A percentile compares a stretch with the other conserved stretches of the same genome.
phyloP scores from a whole-genome alignment of 2,797 vertebrate genomes.

The Pterois miles region DNA sequence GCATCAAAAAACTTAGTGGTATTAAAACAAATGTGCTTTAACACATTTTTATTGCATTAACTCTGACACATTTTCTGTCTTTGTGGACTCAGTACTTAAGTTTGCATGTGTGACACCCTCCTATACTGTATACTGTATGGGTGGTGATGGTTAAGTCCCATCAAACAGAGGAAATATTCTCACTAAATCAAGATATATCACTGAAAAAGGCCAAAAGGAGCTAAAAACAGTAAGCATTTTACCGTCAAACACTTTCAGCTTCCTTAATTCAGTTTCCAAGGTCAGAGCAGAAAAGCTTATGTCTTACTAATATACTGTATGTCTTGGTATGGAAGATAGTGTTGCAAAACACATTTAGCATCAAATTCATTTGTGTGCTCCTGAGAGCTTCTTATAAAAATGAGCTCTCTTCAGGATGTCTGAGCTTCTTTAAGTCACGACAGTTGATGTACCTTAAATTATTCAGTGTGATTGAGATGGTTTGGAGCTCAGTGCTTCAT shows the following conservation, averaged over 20 bases:
- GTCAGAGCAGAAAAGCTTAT: not conserved
- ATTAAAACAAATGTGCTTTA: too few species aligned
- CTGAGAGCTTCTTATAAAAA: not conserved
- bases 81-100: not conserved
- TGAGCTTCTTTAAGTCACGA: not conserved
- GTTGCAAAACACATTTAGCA: not conserved
- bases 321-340: not conserved
- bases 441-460: conserved; percentile 5
- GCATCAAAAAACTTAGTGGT: not conserved
- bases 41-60: too few species aligned
- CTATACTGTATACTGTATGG: not conserved
- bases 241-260: not conserved
- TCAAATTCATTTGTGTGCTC: not conserved
- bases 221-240: not conserved
- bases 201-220: not conserved
- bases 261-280: not conserved
- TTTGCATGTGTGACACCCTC: not conserved
- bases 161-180: not conserved
- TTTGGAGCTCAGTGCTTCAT: not conserved
- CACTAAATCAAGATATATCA: not conserved
- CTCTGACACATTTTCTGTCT: not conserved
- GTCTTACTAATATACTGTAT: not conserved
- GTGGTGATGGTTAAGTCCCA: not conserved
- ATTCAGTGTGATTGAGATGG: conserved; percentile 22
- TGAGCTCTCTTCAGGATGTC: not conserved